These are phyloP conservation scores for Podargus strigoides DNA, from an alignment of 2,797 vertebrate species.

Conservation along the genomic window DNA sequence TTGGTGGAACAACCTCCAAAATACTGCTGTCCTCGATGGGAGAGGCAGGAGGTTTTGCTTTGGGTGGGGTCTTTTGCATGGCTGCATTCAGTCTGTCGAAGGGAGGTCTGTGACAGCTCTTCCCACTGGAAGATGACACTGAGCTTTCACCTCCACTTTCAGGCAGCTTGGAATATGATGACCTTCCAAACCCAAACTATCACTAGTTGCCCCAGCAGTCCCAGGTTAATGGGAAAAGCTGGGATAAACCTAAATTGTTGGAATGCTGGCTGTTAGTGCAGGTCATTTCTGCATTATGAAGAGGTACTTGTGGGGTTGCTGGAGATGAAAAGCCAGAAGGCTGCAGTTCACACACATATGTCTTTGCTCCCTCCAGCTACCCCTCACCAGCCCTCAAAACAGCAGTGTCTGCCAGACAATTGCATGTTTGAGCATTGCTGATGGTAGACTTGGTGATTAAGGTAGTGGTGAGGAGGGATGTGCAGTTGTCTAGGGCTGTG, in stretches of 20 bases:
- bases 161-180: background rate
- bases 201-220: background rate
- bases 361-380: background rate
- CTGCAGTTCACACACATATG: background rate
- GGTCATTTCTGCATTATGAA: background rate
- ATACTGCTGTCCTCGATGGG: background rate
- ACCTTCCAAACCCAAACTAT: background rate
- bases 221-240: background rate
- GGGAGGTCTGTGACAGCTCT: background rate
- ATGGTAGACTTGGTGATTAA: background rate
- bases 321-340: background rate
- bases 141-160: background rate
- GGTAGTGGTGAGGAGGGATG: background rate
- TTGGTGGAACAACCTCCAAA: background rate
- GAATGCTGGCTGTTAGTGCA: background rate
- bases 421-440: background rate
- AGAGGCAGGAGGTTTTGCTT: background rate
- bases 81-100: background rate
- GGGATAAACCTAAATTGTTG: background rate
- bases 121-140: background rate
- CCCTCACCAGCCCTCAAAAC: background rate
- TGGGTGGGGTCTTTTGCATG: background rate
- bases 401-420: background rate
- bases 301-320: background rate
- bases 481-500: background rate